phyloP scores from a whole-genome alignment of 2,888 invertebrate species.

The Patella depressa region DNA sequence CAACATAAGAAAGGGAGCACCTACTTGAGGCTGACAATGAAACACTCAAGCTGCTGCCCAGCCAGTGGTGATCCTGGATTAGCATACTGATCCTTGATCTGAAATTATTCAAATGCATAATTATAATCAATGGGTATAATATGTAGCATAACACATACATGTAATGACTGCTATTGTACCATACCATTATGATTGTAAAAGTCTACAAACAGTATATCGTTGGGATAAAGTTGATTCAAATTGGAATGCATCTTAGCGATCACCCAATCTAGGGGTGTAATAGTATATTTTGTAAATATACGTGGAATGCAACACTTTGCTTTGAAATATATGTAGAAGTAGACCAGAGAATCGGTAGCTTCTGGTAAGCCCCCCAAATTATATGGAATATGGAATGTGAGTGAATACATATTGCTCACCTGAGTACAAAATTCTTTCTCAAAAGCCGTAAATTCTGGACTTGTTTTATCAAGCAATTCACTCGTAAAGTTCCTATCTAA shows the following conservation, averaged over 20 bases:
- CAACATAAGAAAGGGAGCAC: constrained; percentile 6
- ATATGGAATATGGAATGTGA: no score
- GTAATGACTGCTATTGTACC: no score
- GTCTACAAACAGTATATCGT: no score
- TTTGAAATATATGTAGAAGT: no score
- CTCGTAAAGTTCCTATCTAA: constrained; percentile 25
- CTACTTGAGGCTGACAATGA: constrained; percentile 42
- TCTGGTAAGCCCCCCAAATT: no score
- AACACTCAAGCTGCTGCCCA: constrained; percentile 35
- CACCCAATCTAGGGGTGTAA: not conserved
- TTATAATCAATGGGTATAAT: not conserved
- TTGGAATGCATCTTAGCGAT: no score
- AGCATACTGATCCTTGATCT: constrained; percentile 37
- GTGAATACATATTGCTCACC: constrained; percentile 28
- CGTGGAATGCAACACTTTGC: no score
- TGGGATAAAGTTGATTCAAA: no score
- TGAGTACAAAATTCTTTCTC: constrained; percentile 39
- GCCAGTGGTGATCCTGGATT: constrained; percentile 33
- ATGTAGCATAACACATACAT: not conserved
- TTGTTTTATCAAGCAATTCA: constrained; percentile 31
- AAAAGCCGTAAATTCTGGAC: constrained; percentile 32
- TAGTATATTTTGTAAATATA: no score
- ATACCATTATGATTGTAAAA: no score
- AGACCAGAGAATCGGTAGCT: no score
- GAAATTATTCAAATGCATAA: constrained; percentile 19